These are phyloP conservation scores for Smittia aterrima DNA, from an alignment of 2,888 invertebrate species.

Conservation along the genomic window DNA sequence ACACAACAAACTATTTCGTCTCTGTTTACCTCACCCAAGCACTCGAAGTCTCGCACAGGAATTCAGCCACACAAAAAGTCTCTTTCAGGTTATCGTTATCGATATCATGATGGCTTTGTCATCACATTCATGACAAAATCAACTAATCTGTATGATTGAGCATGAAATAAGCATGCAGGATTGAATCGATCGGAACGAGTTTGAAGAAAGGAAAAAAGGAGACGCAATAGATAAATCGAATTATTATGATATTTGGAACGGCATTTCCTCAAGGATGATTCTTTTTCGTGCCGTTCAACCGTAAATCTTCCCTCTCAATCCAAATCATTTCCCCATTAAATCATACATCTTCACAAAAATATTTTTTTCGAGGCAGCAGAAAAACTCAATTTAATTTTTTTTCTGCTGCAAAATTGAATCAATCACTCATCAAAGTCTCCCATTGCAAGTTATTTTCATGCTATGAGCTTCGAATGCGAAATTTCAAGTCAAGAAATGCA, in stretches of 20 bases:
- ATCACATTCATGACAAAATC: too few species aligned
- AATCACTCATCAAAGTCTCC: conserved; percentile 36
- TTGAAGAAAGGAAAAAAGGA: background rate
- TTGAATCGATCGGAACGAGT: conserved; percentile 8
- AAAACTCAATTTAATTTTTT: conserved; percentile 38
- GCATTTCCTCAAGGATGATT: background rate
- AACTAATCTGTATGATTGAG: conserved; percentile 20
- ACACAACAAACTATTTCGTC: too few species aligned
- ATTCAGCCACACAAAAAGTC: too few species aligned
- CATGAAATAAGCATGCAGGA: conserved; percentile 11
- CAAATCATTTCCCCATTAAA: conserved; percentile 39
- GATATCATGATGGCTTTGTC: too few species aligned
- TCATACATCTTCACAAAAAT: conserved; percentile 19
- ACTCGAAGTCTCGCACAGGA: too few species aligned
- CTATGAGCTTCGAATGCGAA: too few species aligned
- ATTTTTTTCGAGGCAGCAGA: background rate
- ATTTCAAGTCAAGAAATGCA: too few species aligned
- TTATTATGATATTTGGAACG: background rate
- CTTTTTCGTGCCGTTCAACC: background rate
- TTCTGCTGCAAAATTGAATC: conserved; percentile 31
- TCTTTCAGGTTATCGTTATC: too few species aligned
- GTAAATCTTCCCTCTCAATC: conserved; percentile 32
- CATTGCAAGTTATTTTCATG: background rate
- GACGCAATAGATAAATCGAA: background rate
- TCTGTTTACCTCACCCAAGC: too few species aligned